Evolutionary conservation across 2,113 vertebrate genomes (phyloP).

Genomic region (Nothocercus nigrocapillus): DNA sequence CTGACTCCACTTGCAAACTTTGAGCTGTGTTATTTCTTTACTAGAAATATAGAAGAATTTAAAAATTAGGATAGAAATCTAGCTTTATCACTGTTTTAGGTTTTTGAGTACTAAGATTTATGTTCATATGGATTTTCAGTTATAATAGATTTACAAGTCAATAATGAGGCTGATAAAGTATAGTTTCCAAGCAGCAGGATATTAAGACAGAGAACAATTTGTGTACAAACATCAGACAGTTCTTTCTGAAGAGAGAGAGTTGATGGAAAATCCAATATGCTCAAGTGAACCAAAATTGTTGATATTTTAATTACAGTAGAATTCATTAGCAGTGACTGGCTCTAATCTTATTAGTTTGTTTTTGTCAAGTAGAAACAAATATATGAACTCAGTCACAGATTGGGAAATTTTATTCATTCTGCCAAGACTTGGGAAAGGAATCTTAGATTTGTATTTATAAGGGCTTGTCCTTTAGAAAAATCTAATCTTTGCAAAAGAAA

Average conservation of each 20-base stretch:
- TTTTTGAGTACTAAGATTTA: neutral
- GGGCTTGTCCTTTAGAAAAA: neutral
- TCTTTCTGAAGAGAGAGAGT: neutral
- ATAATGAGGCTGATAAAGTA: neutral
- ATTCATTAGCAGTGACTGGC: neutral
- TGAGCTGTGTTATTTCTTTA: neutral
- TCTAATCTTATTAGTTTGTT: neutral
- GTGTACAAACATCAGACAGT: neutral
- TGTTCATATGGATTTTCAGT: neutral
- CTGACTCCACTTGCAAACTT: neutral
- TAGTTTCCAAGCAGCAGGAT: slow-evolving; percentile 8
- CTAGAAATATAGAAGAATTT: neutral
- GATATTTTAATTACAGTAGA: neutral
- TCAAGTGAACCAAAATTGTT: neutral
- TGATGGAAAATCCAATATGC: neutral
- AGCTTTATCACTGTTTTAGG: neutral
- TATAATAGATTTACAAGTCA: neutral
- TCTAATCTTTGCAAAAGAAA: neutral
- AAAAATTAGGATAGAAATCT: neutral
- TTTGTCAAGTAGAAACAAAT: neutral
- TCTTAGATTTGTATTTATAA: neutral
- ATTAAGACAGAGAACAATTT: slow-evolving; percentile 4
- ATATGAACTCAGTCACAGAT: neutral
- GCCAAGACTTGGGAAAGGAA: neutral
- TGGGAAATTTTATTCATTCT: neutral